These are phyloP conservation scores for Phrynocephalus forsythii DNA, from an alignment of 2,797 vertebrate species.

Conservation along the genomic window DNA sequence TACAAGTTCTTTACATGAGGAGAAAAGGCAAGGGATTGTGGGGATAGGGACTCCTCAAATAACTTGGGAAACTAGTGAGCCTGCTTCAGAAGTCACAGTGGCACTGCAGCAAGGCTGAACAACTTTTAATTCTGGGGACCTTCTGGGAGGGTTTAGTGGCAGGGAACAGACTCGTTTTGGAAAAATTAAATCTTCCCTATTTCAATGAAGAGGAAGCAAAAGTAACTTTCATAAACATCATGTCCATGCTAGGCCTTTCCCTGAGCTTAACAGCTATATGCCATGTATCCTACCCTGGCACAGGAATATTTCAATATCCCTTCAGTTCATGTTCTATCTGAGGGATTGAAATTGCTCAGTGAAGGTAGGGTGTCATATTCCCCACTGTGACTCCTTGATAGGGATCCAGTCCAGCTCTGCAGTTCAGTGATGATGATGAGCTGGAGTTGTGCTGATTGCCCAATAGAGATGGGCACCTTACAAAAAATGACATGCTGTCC, in stretches of 20 bases:
- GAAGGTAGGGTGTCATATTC: too few species aligned
- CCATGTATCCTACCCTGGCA: background rate
- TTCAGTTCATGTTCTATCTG: too few species aligned
- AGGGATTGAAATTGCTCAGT: too few species aligned
- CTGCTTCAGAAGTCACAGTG: constrained; percentile 10
- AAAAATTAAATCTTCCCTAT: background rate
- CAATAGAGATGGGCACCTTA: too few species aligned
- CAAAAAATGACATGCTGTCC: too few species aligned
- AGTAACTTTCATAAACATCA: background rate
- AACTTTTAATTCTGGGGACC: background rate
- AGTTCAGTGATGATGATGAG: too few species aligned
- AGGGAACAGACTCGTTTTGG: background rate
- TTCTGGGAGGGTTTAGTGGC: constrained; percentile 20
- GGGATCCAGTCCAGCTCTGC: too few species aligned
- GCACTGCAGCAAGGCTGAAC: constrained; percentile 21
- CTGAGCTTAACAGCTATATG: background rate
- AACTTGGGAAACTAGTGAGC: constrained; percentile 19
- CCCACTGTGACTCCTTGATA: too few species aligned
- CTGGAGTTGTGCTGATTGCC: too few species aligned
- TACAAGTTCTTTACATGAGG: constrained; percentile 45
- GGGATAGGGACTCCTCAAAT: constrained; percentile 28
- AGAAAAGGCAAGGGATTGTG: background rate
- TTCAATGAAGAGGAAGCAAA: fast-evolving
- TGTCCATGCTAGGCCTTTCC: background rate
- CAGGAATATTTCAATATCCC: too few species aligned